phyloP scores from a whole-genome alignment of 1,140 invertebrate species.

The Drosophila subobscura region DNA sequence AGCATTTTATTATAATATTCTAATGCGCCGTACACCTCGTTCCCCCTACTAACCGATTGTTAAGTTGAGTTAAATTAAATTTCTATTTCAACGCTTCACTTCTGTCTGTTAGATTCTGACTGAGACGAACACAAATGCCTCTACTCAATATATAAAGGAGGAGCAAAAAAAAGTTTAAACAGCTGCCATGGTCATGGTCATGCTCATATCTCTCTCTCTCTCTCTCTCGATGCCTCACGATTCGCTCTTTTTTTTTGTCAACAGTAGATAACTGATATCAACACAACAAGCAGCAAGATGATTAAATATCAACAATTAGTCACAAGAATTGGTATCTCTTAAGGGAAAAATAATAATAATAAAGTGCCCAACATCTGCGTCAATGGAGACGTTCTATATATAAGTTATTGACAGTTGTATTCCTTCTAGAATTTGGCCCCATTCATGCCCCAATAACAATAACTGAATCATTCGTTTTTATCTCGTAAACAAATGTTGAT shows the following conservation, averaged over 20 bases:
- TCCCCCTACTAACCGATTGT: constrained; percentile 12
- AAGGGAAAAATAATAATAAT: not conserved
- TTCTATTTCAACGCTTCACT: not conserved
- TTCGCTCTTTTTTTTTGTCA: constrained; percentile 1
- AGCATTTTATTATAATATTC: constrained; percentile 48
- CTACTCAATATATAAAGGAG: constrained; percentile 35
- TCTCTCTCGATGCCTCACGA: constrained; percentile 11
- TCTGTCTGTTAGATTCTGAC: constrained; percentile 17
- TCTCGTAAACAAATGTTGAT: too few relatives aligned
- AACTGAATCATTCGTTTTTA: constrained; percentile 3
- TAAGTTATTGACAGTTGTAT: not conserved
- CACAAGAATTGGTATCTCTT: not conserved
- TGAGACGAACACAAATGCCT: constrained; percentile 1
- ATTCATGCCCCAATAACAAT: not conserved
- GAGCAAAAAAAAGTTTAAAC: constrained; percentile 5
- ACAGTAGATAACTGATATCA: constrained; percentile 7
- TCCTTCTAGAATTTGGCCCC: not conserved
- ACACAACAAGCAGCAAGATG: not conserved
- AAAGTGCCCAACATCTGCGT: not conserved
- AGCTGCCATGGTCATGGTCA: not conserved
- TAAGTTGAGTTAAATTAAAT: not conserved
- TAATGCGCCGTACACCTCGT: not conserved
- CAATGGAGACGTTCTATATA: not conserved
- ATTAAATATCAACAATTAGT: constrained; percentile 24
- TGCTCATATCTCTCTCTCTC: not conserved